Base-by-base conservation (phyloP, 2,888 invertebrate genomes). In the Thera britannica region DNA sequence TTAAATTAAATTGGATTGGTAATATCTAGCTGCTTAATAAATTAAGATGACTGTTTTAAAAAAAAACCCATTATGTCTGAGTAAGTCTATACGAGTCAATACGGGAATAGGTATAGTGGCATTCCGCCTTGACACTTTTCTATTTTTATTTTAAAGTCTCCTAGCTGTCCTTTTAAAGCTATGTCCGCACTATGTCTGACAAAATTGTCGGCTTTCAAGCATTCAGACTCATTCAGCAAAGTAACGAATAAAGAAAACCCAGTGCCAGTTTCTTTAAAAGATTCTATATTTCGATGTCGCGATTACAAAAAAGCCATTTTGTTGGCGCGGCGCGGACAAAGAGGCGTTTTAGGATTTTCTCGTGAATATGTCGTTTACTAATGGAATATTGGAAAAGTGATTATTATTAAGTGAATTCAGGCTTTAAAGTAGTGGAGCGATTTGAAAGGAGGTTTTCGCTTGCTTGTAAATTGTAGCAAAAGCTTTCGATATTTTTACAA, bases 241-340 rank as follows among this genome's bases (percentile, higher is more conserved):
- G 52, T 58, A 48, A 79, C 74, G 82, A 83, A 83, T 79, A 82
- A 80, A 78, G 76, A 75, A 77, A 82, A 80, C 72, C 73, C 76
- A 77, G 79, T 79, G 79, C 75, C 78, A 78, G 77, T 76, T 76
- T 80, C 79, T 78, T 68, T 75, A 79, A 75, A 66, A 66, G 67
- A 71, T 64, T 68, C 72, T 77, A 77, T 78, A 79, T 81, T 79
- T 75, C 75, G 66, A 65, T 65, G 66, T 67, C 68, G 65, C 76
- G 75, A 75, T 79, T 77, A 79, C 77, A 80, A 78, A 75, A 52
- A 81, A 79, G 72, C 75, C 79, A 82, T 81, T 44, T 82, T 80
- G 44, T 54, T 55, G 54, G 58, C 36, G 4, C 7, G 36, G 44
- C n/a, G 12, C 34, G 66, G 77, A 82, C 81, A 84, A 84, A 76